A percentile compares a stretch with the other conserved stretches of the same genome.
phyloP scores from a whole-genome alignment of 2,888 invertebrate genomes.

The Nemurella pictetii region DNA sequence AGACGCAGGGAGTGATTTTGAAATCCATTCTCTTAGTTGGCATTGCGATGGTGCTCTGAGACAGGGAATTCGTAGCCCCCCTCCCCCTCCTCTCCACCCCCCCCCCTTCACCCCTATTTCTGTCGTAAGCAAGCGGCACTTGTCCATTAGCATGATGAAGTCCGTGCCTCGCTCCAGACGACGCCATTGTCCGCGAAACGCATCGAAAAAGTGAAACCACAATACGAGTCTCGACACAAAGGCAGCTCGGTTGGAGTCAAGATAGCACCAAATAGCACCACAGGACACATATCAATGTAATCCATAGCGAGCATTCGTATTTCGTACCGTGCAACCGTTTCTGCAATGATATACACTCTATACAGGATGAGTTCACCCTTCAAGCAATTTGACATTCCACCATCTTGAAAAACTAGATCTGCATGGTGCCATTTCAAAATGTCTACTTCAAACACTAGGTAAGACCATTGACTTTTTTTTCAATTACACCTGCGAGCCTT shows the following conservation, averaged over 20 bases:
- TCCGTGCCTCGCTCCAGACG: conserved; percentile 36
- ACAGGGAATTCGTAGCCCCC: not conserved
- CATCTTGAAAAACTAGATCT: no score
- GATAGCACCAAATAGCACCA: not conserved
- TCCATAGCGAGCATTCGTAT: not conserved
- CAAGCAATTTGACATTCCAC: no score
- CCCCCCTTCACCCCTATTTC: not conserved
- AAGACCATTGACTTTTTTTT: no score
- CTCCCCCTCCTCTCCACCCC: not conserved
- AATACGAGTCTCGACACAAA: not conserved
- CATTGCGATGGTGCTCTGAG: not conserved
- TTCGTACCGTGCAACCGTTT: no score
- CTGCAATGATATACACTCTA: no score
- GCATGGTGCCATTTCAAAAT: no score
- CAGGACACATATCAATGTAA: not conserved
- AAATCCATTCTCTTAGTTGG: not conserved
- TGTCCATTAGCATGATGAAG: conserved; percentile 39
- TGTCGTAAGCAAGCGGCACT: not conserved
- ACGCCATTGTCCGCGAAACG: conserved; percentile 32
- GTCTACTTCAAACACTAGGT: no score
- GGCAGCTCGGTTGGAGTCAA: not conserved
- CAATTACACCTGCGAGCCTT: no score
- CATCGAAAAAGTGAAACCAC: not conserved
- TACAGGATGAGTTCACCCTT: no score
- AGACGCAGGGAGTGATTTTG: no score